Evolutionary conservation across 2,888 invertebrate species (phyloP), one percentile per base, ranked within the genome.

Genomic region (Heliconius cydno): DNA sequence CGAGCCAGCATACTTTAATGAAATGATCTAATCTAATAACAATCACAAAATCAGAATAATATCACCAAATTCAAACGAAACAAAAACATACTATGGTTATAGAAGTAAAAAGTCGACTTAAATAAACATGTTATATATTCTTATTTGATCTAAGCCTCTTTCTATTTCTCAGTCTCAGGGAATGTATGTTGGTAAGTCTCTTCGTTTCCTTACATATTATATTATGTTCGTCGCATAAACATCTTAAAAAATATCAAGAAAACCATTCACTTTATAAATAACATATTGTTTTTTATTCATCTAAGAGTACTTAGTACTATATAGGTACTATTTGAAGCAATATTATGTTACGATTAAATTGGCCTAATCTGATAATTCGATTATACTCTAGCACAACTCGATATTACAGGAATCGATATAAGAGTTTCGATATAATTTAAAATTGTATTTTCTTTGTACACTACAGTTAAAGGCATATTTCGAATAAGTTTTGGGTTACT

Each of bases 121-220:
- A 87, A 84, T 84, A 82, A 73, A 79, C 77, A 87, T 89, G 81
- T 65, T 28, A 65, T 65, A 83, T 82, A 80, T 81, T 84, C 81
- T 89, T 89, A 89, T 88, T 91, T 87, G 92, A 90, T 91, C 89
- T 92, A 91, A 93, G 93, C 94, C 93, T 93, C 93, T 89, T 60
- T 90, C 87, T 91, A 91, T 90, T 86, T 89, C 86, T 93, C 94
- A 94, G 94, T 94, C 94, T 94, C 94, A 90, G 94, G 94, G 94
- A 94, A 94, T 94, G 94, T 93, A 89, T 90, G 93, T 92, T 94
- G 93, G 91, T 92, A 90, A 94, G 94, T 94, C 94, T 94, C 92
- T 92, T 94, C 94, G 94, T 94, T 94, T 91, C 94, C 94, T 94
- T 94, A 94, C 91, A 90, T 60, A 60, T 89, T 90, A 89, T 88